These are phyloP conservation scores for Pseudorasbora parva DNA, from an alignment of 2,113 vertebrate genomes.

Conservation along the genomic window DNA sequence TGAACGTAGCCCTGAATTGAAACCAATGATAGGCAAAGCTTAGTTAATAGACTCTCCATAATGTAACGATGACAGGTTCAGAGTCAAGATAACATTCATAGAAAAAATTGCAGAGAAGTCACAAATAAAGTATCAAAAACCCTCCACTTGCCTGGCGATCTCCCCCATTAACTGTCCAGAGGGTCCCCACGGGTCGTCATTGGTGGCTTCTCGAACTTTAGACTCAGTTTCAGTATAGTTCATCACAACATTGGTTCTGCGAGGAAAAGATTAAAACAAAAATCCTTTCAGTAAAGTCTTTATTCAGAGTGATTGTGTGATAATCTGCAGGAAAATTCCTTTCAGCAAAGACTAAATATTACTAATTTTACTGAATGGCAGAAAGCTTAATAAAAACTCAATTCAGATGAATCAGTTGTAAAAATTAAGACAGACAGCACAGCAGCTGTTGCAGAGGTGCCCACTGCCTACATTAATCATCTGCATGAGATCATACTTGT, in stretches of 20 bases:
- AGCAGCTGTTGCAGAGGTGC: background rate
- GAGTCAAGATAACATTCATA: background rate
- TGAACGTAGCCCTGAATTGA: constrained; percentile 87
- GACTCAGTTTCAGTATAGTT: constrained; percentile 99
- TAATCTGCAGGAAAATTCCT: background rate
- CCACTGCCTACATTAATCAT: background rate
- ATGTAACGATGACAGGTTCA: background rate
- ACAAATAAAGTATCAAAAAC: constrained; percentile 54
- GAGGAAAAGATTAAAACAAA: constrained; percentile 8
- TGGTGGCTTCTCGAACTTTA: constrained; percentile 99
- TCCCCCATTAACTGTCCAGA: constrained; percentile 98
- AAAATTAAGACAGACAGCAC: too few relatives aligned
- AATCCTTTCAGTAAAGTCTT: background rate
- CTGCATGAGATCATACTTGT: background rate
- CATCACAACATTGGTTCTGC: constrained; percentile 98
- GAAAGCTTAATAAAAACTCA: background rate
- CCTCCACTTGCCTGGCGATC: constrained; percentile 86
- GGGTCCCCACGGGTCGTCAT: constrained; percentile 98
- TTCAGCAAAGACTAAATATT: background rate
- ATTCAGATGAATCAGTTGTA: background rate
- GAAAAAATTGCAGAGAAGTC: background rate
- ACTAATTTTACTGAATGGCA: background rate
- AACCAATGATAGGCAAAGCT: constrained; percentile 26
- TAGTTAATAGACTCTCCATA: background rate
- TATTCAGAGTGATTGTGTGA: background rate